Base-by-base conservation (phyloP, 1,140 invertebrate species). In the Carposina sasakii region DNA sequence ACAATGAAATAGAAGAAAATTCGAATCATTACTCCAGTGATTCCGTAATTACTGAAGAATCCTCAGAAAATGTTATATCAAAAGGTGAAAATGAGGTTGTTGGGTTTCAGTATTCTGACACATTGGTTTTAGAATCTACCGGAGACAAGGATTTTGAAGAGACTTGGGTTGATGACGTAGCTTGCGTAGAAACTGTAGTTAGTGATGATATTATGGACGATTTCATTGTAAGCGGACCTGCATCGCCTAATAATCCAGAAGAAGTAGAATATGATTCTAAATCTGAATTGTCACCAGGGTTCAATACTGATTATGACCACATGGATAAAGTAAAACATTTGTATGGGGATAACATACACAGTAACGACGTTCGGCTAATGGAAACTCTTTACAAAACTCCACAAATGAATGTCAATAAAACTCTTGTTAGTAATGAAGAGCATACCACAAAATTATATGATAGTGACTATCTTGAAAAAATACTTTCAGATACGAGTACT, bases 161-260 rank as follows among this genome's bases (percentile, higher is more conserved):
- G 52, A 55, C 78, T 19, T 86, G 85, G 83, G 71, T 85, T 12
- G 78, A 81, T 41, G 82, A 84, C 46, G 74, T 85, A 6, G 82
- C 67, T 8, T 84, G 78, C 54, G 64, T 83, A 42, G 82, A 86
- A 60, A 85, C 82, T 21, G 71, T 86, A 33, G 69, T 82, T 19
- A 81, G 67, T 54, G 85, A 85, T 22, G 76, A 85, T 44, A 57
- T 76, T 24, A 70, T 60, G 23, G 76, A 79, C 63, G 62, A 76
- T 52, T 58, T 75, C 39, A 54, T 54, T 33, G 67, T 74, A 40
- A 64, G 63, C 60, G 56, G 52, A 4, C 52, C 63, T 10, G 54
- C 48, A 31, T 71, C 72, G 28, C 65, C 67, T 17, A 70, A 63
- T 52, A 45, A 54, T 36, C 50, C 48, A 37, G 42, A 52, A 23